Conservation (phyloP, 2,797 vertebrate species). For the Varecia variegata region DNA sequence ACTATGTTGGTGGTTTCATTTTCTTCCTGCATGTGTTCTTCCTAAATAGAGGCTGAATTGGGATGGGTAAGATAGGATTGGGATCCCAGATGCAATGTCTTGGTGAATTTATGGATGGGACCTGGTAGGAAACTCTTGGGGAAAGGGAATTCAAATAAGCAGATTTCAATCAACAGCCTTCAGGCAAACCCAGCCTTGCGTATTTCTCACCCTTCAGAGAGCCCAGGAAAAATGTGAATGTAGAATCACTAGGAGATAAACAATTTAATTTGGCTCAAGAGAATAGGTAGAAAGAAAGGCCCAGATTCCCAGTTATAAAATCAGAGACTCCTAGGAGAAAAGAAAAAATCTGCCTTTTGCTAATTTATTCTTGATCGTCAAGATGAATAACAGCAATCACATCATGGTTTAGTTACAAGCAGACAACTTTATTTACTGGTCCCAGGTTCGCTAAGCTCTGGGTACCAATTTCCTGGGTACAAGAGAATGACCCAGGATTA, state of each 20-base stretch:
- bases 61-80: not conserved
- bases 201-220: not conserved
- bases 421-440: not conserved
- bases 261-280: not conserved
- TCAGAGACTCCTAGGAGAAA: not conserved
- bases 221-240: not conserved
- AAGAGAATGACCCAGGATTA: not conserved
- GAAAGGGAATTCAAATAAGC: not conserved
- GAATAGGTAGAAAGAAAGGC: not conserved
- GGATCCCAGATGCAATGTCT: not conserved
- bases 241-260: not conserved
- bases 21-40: not conserved
- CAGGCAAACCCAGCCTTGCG: not conserved
- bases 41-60: not conserved
- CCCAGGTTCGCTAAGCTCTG: not conserved
- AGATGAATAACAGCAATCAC: not conserved
- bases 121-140: not conserved
- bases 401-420: not conserved
- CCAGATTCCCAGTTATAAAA: not conserved
- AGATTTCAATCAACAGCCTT: not conserved
- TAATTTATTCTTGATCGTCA: not conserved
- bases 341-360: not conserved
- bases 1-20: not conserved
- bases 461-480: not conserved
- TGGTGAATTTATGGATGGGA: not conserved